These are phyloP conservation scores for Poecilia picta DNA, from an alignment of 2,797 vertebrate species.

Conservation along the genomic window DNA sequence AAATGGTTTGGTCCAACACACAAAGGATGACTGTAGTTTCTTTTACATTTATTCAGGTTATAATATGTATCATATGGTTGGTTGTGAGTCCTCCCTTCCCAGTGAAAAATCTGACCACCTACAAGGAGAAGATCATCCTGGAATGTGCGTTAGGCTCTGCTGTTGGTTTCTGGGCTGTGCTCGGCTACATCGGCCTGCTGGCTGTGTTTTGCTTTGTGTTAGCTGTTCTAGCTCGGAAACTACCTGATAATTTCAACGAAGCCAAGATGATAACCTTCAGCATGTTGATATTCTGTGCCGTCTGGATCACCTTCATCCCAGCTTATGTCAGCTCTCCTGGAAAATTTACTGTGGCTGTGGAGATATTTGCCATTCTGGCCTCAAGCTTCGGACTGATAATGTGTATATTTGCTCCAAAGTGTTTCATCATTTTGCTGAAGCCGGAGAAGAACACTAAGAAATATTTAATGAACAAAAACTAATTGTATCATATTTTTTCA, in stretches of 20 bases:
- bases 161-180: too few relatives aligned
- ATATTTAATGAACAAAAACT: constrained; percentile 68
- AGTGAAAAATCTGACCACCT: too few relatives aligned
- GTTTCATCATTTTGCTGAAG: constrained; percentile 72
- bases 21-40: constrained; percentile 71
- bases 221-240: too few relatives aligned
- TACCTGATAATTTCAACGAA: too few relatives aligned
- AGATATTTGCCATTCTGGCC: constrained; percentile 69
- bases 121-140: too few relatives aligned
- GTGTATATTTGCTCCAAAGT: constrained; percentile 75
- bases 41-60: constrained; percentile 19
- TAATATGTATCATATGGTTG: constrained; percentile 51
- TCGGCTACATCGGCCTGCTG: too few relatives aligned
- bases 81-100: background rate
- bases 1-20: constrained; percentile 74
- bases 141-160: too few relatives aligned
- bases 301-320: constrained; percentile 59
- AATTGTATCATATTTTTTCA: background rate
- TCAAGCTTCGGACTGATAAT: constrained; percentile 74
- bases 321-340: constrained; percentile 78
- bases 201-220: too few relatives aligned
- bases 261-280: too few relatives aligned
- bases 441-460: constrained; percentile 76
- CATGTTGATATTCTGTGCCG: constrained; percentile 1
- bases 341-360: constrained; percentile 70